Base-by-base conservation (phyloP, 2,113 vertebrate species). In the Sprattus sprattus region DNA sequence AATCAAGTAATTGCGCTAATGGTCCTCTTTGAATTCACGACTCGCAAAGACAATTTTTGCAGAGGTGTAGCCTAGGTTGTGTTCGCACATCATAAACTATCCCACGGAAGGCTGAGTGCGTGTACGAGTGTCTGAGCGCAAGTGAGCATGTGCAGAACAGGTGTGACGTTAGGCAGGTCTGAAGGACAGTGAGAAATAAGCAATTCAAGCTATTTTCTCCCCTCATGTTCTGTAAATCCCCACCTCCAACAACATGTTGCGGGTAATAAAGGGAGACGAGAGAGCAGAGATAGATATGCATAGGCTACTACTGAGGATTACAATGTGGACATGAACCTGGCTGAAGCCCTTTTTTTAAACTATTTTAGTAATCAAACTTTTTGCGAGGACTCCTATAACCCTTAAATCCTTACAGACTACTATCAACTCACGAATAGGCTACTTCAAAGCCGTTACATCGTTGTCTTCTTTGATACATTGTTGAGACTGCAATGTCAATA, bases 91-190 rank as follows among this genome's bases (percentile, higher is more conserved):
- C 4, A 39, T 15, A 39, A 39, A 39, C 28, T 78, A 39, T 78
- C 32, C 71, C 25, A 78, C 10, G 16, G 71, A 8, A 45, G 81
- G 84, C 71, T 85, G 81, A 82, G 3, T 47, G 82, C 84, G 87
- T 88, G 25, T 67, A 85, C 80, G 82, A 81, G 71, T 39, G 87
- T 81, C 81, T 50, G 60, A 82, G 85, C 16, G 78, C 78, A 57
- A 60, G 81, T 81, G 82, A 67, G 54, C 71, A 49, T 75, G 84
- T 46, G 81, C 57, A 86, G 85, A 85, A n/a, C 83, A 86, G 78
- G 85, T 87, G 89, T 91, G 91, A 92, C 85, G 89, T 90, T 89
- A 90, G 90, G 89, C 90, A 90, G 90, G 57, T 92, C 91, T 85
- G 87, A 93, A 89, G 88, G 87, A 91, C 49, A 85, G 89, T 85